Base-by-base conservation (phyloP, 2,797 vertebrate species). In the Girardinus metallicus region DNA sequence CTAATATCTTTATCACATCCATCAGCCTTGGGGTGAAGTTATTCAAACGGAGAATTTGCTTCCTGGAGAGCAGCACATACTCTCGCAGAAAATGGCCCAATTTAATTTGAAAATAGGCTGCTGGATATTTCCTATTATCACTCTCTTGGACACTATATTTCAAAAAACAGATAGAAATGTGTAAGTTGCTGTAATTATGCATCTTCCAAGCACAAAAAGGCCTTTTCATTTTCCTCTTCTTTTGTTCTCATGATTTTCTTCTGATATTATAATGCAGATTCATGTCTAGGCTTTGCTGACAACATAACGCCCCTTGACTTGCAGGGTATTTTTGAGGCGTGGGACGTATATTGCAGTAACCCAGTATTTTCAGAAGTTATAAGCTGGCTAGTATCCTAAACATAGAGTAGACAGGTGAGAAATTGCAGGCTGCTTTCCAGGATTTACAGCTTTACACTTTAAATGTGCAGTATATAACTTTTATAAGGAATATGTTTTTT, bases 1-100 rank as follows among this genome's bases (percentile, higher is more conserved):
- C 91, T 95, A 95, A 95, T 95, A 94, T 94, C 89, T 92, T 86
- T 91, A 91, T 84, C 85, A 86, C 90, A 94, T 94, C 90, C 89
- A 94, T 95, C 93, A 92, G 83, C 90, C 86, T 81, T 46, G 74
- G 85, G 86, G 87, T 10, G 74, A 87, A 92, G 83, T 86, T 91
- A 91, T 87, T 90, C 89, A 93, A 92, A 91, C 46, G 18, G 80
- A 83, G 80, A 86, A 87, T 87, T 90, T 83, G 73, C 87, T 88
- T 85, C 80, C 46, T 68, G 78, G 85, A 83, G 80, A 80, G 79
- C 55, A 80, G 41, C 83, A 81, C 83, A 88, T 81, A 70, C 74
- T 84, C 84, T 86, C 84, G 74, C 87, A 86, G 46, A 53, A 83
- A 93, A 93, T 78, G 80, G 86, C 80, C 53, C 82, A 80, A 92